A percentile compares a stretch with the other conserved stretches of the same genome.
Conservation (phyloP, 2,888 invertebrate genomes). For the Microplitis manilae region DNA sequence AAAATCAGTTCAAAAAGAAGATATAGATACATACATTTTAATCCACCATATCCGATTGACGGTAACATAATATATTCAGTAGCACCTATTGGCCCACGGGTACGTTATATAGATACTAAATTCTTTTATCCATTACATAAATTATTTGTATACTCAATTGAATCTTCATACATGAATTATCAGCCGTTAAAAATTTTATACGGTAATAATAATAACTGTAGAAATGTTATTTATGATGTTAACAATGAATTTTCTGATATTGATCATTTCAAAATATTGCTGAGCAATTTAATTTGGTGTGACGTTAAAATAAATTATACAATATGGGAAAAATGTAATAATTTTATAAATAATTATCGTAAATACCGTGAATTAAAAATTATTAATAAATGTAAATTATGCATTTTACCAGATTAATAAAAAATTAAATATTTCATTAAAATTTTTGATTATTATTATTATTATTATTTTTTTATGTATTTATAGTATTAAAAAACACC, state of each 20-base stretch:
- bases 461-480: neutral
- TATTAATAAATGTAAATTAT: neutral
- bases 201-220: neutral
- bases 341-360: neutral
- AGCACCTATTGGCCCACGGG: neutral
- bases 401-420: neutral
- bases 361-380: neutral
- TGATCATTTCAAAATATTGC: neutral
- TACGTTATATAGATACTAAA: neutral
- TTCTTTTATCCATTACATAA: neutral
- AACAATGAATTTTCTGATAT: neutral
- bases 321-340: neutral
- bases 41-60: neutral
- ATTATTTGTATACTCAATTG: neutral
- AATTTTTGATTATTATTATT: too few species aligned
- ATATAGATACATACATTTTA: neutral
- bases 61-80: neutral
- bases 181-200: neutral
- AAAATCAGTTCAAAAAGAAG: neutral
- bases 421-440: neutral
- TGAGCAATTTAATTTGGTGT: neutral
- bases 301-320: neutral
- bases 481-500: neutral
- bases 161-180: neutral
- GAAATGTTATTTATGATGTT: neutral